Percentiles rank a stretch among this genome's conserved stretches.
Evolutionary conservation across 2,888 invertebrate genomes (phyloP).

Genomic region (Lysandra coridon): DNA sequence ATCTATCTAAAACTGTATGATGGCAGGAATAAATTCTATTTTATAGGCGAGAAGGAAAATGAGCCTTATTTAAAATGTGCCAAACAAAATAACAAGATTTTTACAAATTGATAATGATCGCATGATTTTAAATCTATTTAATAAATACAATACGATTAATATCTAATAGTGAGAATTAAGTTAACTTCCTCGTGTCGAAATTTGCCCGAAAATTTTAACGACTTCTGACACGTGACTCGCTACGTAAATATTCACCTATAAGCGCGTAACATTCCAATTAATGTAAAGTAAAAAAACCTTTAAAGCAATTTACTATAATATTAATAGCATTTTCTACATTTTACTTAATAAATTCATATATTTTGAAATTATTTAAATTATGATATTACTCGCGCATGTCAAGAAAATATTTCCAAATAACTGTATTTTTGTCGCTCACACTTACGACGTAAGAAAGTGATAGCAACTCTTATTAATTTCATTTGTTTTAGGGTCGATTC

Average conservation of each 20-base stretch:
- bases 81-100: conserved; percentile 2
- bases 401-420: background rate
- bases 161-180: conserved; percentile 17
- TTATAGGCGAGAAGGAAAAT: conserved; percentile 18
- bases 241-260: conserved; percentile 10
- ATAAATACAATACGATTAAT: conserved; percentile 21
- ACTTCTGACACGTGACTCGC: background rate
- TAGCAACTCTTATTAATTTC: background rate
- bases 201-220: background rate
- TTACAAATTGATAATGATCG: background rate
- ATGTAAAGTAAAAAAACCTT: background rate
- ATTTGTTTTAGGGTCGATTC: background rate
- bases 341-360: background rate
- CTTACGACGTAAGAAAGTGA: background rate
- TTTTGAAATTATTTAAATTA: background rate
- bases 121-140: background rate
- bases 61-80: background rate
- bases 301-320: background rate
- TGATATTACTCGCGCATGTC: background rate
- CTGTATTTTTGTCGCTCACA: background rate
- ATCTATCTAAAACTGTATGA: conserved; percentile 11
- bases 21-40: conserved; percentile 29
- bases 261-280: conserved; percentile 15
- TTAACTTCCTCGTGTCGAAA: background rate
- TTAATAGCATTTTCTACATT: conserved; percentile 10